Conservation (phyloP, 1,140 invertebrate genomes). For the Melipona quadrifasciata region DNA sequence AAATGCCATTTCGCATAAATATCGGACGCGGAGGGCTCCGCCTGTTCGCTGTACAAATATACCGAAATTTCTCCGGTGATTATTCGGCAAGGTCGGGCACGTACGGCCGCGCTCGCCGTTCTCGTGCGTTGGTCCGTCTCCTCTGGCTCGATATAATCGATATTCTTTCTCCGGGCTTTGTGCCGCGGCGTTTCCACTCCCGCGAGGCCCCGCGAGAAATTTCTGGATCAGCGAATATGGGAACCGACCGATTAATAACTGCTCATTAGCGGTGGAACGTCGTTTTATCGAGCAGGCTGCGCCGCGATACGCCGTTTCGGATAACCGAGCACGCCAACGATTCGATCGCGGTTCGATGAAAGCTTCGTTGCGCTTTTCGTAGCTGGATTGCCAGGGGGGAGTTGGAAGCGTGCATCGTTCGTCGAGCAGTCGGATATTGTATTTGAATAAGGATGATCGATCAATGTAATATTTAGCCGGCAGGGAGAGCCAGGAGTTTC, state of each 20-base stretch:
- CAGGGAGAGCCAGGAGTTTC: neutral
- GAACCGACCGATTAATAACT: slow-evolving; percentile 41
- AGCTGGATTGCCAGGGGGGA: neutral
- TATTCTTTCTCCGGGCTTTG: slow-evolving; percentile 21
- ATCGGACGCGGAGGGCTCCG: slow-evolving; percentile 17
- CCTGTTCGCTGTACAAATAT: slow-evolving; percentile 44
- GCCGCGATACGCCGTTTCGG: neutral
- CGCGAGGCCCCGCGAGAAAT: slow-evolving; percentile 19
- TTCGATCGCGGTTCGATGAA: neutral
- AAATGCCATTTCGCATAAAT: slow-evolving; percentile 35
- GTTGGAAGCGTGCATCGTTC: neutral
- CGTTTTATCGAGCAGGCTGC: slow-evolving; percentile 12
- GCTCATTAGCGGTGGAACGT: slow-evolving; percentile 35
- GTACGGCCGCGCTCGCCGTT: no score
- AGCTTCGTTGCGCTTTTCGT: neutral
- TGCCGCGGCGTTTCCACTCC: neutral
- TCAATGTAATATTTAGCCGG: neutral
- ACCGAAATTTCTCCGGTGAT: slow-evolving; percentile 37
- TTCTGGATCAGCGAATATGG: slow-evolving; percentile 43
- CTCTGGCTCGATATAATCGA: slow-evolving; percentile 6
- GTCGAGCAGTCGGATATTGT: neutral
- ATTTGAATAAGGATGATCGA: neutral
- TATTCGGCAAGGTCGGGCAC: slow-evolving; percentile 21
- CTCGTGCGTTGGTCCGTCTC: no score
- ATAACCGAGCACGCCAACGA: neutral